Evolutionary conservation across 2,888 invertebrate genomes (phyloP), one percentile per base, ranked within the genome.

Genomic region (Pterostichus niger): DNA sequence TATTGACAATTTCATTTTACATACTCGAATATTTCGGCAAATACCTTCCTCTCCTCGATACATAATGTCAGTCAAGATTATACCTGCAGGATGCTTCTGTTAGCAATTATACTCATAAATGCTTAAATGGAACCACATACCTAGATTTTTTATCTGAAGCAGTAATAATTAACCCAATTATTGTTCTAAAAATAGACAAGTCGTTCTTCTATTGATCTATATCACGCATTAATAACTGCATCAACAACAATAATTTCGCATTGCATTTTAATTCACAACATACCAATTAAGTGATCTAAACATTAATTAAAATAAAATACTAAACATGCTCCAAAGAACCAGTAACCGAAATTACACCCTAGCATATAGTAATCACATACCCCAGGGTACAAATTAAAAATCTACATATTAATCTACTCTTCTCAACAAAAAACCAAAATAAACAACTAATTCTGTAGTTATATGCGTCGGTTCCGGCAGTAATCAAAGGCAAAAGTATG

Each of bases 271-370:
- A 49, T 75, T 49, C 33, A 31, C 33, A 75, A 49, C n/a, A 68
- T 44, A 13, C 68, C 44, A 44, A 71, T 71, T 71, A 44, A 44
- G 17, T 13, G 15, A 17, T 44, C 40, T 68, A 68, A 46, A 75
- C 49, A 49, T 52, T 6, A 75, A 52, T 75, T 75, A 33, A 49
- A 75, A 52, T 75, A 52, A 44, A 52, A 75, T 49, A 52, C 54
- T 75, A 75, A 75, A 54, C 49, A 75, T 40, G 75, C 52, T 31
- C 44, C 54, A 52, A 10, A 52, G 75, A 75, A 54, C 35, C 49
- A 52, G 49, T 52, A 56, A 77, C 49, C 77, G n/a, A 54, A 77
- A 77, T 77, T 77, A 77, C 40, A 77, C 56, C 54, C 54, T 56
- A 40, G 56, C 7, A 35, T 35, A 11, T 33, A 49, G 40, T 75